phyloP scores from a whole-genome alignment of 2,797 vertebrate genomes.

The Triplophysa bombifrons region DNA sequence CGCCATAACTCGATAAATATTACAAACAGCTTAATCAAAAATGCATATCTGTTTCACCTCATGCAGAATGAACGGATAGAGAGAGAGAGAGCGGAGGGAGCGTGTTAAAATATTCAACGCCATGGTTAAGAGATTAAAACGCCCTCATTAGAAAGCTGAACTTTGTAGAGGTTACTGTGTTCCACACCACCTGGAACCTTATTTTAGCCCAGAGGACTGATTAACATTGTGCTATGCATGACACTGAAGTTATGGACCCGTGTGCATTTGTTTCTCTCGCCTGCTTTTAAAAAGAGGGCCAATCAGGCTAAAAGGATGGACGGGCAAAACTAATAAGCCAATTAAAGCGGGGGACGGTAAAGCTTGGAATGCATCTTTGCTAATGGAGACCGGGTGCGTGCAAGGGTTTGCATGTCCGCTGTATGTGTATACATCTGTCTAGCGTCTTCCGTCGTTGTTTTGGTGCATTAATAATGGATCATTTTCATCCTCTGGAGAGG shows the following conservation, averaged over 20 bases:
- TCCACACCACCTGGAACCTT: slow-evolving; percentile 57
- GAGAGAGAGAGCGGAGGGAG: background rate
- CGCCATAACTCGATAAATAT: slow-evolving; percentile 62
- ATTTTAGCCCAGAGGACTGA: slow-evolving; percentile 53
- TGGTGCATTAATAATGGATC: slow-evolving; percentile 20
- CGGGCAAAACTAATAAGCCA: slow-evolving; percentile 57
- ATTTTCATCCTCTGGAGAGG: slow-evolving; percentile 9
- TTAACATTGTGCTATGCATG: slow-evolving; percentile 51
- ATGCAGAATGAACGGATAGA: background rate
- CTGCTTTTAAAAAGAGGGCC: slow-evolving; percentile 34
- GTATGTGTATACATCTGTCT: slow-evolving; percentile 9
- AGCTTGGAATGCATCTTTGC: slow-evolving; percentile 37
- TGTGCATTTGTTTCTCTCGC: slow-evolving; percentile 41
- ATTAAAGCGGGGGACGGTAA: slow-evolving; percentile 42
- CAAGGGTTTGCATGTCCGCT: background rate
- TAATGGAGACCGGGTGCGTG: slow-evolving; percentile 20
- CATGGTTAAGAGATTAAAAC: slow-evolving; percentile 56
- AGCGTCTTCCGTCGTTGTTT: slow-evolving; percentile 4
- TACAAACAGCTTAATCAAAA: slow-evolving; percentile 63
- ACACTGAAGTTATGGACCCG: slow-evolving; percentile 30
- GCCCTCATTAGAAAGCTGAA: slow-evolving; percentile 57
- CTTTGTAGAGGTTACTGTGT: slow-evolving; percentile 57
- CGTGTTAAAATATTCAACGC: slow-evolving; percentile 51
- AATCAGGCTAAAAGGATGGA: slow-evolving; percentile 50
- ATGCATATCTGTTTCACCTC: slow-evolving; percentile 60